A percentile compares a stretch with the other conserved stretches of the same genome.
Evolutionary conservation across 2,797 vertebrate genomes (phyloP).

Genomic region (Dicrostonyx torquatus): DNA sequence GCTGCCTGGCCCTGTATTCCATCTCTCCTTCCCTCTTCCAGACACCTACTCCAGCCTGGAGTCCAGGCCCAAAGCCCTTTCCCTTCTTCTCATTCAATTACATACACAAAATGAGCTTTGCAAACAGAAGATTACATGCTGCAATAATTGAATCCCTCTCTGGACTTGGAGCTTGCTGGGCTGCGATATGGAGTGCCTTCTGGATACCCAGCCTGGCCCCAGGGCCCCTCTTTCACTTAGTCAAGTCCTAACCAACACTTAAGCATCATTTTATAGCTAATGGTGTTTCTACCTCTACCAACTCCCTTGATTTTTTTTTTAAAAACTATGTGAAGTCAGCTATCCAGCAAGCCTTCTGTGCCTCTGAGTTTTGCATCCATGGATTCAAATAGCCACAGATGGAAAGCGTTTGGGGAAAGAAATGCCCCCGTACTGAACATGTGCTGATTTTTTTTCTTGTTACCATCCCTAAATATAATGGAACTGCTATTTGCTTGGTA

Average conservation of each 20-base stretch:
- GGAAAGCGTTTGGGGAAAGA: background rate
- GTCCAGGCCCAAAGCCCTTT: slow-evolving; percentile 70
- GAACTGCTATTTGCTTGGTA: background rate
- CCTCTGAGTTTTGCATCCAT: background rate
- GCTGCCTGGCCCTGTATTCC: background rate
- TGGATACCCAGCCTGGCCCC: slow-evolving; percentile 51
- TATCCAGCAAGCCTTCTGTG: background rate
- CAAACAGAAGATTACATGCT: slow-evolving; percentile 81
- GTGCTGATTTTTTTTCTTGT: background rate
- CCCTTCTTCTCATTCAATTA: slow-evolving; percentile 81
- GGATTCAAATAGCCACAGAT: background rate
- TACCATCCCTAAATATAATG: background rate
- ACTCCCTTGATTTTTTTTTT: slow-evolving; percentile 7
- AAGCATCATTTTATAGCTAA: slow-evolving; percentile 43
- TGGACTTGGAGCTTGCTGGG: slow-evolving; percentile 67
- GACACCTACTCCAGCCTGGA: background rate
- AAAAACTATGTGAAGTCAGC: background rate
- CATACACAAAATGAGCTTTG: slow-evolving; percentile 76
- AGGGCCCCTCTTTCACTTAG: slow-evolving; percentile 47
- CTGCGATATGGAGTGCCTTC: slow-evolving; percentile 41
- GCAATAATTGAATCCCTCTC: slow-evolving; percentile 79
- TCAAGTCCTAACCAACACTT: slow-evolving; percentile 54
- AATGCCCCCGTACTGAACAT: background rate
- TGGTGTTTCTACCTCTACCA: background rate
- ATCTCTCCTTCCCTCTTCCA: rapidly evolving